Conservation (phyloP, 2,113 vertebrate genomes). For the Urocolius indicus region DNA sequence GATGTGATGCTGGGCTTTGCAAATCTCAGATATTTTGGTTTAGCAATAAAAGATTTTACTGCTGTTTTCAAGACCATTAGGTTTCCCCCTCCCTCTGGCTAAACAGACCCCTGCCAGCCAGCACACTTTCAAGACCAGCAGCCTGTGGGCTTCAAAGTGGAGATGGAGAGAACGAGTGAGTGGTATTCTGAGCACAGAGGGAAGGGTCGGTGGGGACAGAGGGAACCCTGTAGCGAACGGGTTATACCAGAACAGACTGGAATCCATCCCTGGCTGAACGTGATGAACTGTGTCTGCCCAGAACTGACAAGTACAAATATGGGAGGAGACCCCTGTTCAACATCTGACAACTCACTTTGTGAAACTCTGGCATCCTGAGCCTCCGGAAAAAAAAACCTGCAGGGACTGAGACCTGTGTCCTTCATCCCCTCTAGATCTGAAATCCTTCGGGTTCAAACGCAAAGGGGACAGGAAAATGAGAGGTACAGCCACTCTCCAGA, state of each 20-base stretch:
- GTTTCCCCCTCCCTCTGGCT: background rate
- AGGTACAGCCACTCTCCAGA: too few relatives aligned
- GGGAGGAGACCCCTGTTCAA: background rate
- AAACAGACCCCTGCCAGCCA: too few relatives aligned
- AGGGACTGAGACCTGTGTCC: background rate
- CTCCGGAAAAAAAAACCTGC: rapidly evolving
- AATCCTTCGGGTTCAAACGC: background rate
- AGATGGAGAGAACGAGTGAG: rapidly evolving
- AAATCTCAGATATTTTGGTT: background rate
- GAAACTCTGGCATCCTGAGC: rapidly evolving
- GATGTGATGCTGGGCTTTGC: rapidly evolving
- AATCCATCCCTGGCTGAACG: background rate
- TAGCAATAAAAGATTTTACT: background rate
- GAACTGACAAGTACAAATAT: background rate
- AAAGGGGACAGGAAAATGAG: rapidly evolving
- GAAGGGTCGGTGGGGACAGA: background rate
- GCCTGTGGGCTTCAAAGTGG: background rate
- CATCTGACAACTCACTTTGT: background rate
- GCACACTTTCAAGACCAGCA: background rate
- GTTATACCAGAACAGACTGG: background rate
- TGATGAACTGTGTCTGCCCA: background rate
- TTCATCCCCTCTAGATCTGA: rapidly evolving
- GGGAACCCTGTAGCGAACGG: background rate
- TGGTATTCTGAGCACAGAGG: background rate
- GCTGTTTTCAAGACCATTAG: background rate